Evolutionary conservation across 2,113 vertebrate species (phyloP), one percentile per base, ranked within the genome.

Genomic region (Hippocampus zosterae): DNA sequence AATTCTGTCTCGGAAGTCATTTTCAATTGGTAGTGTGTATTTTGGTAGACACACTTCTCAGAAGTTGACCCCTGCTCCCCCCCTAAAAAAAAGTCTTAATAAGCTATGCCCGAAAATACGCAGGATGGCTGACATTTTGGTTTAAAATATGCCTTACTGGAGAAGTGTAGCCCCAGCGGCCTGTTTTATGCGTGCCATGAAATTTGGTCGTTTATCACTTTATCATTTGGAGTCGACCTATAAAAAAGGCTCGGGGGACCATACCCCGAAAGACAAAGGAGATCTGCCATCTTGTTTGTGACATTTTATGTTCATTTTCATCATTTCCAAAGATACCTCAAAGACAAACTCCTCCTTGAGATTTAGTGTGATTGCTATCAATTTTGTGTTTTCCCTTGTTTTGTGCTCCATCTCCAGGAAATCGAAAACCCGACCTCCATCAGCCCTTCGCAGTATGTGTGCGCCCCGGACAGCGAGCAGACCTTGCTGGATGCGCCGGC

Each of bases 401-500:
- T n/a, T 68, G 53, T 55, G 12, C 19, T 33, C 42, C 1, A 8
- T 33, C 63, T 16, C 41, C 87, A 97, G 97, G 93, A 94, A 76
- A 92, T 94, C 0, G 94, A 97, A 74, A 94, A 89, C 64, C 57
- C 91, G 0, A 78, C 92, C 27, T 80, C 92, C 18, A 93, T 97
- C 86, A 87, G 91, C 83, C 95, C 96, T 4, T 92, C 94, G 5
- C 97, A 99, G 88, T 99, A 96, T 0, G 92, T 99, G 48, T 99
- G 96, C 0, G 97, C 97, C 44, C 97, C 97, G 0, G 97, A 99
- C 92, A 98, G 95, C 0, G 97, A 98, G 82, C 96, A 98, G 78
- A 98, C 95, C 0, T 88, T 98, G 33, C 68, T 99, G 77, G 94
- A 95, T 15, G 96, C 96, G 9, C 97, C 97, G 0, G 93, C 97